These are phyloP conservation scores for Xanthorhoe designata DNA, from an alignment of 2,888 invertebrate species.

Conservation along the genomic window DNA sequence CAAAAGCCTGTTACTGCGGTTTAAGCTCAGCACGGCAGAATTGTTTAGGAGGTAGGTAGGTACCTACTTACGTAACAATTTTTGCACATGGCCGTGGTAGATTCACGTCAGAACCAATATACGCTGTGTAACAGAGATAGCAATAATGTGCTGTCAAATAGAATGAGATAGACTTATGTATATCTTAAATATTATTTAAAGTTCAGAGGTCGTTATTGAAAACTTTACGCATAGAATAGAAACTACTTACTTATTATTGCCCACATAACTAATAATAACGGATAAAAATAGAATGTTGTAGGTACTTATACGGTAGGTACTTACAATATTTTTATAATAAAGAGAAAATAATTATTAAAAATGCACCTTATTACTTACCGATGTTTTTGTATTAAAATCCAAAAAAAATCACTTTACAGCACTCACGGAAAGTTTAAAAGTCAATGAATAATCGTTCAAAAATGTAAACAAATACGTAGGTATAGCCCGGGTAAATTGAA, in stretches of 20 bases:
- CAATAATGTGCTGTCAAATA: conserved; percentile 8
- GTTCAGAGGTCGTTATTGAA: background rate
- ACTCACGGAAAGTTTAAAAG: background rate
- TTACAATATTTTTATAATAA: background rate
- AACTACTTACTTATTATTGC: too few species aligned
- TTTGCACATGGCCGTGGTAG: conserved; percentile 17
- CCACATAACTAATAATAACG: too few species aligned
- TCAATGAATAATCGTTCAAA: background rate
- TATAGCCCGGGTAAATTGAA: conserved; percentile 19
- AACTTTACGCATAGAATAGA: background rate
- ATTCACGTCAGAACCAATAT: background rate
- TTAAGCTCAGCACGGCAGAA: too few species aligned
- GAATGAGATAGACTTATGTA: background rate
- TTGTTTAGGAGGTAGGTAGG: too few species aligned
- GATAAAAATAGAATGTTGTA: too few species aligned
- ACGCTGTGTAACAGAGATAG: conserved; percentile 8
- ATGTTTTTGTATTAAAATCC: conserved; percentile 1
- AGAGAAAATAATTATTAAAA: background rate
- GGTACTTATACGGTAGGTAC: too few species aligned
- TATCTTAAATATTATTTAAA: background rate
- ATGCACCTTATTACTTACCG: background rate
- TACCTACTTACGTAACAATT: conserved; percentile 16
- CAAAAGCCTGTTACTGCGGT: too few species aligned
- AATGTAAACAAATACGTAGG: conserved; percentile 27
- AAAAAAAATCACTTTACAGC: conserved; percentile 10